Evolutionary conservation across 2,888 invertebrate genomes (phyloP).

Genomic region (Panorpa germanica): DNA sequence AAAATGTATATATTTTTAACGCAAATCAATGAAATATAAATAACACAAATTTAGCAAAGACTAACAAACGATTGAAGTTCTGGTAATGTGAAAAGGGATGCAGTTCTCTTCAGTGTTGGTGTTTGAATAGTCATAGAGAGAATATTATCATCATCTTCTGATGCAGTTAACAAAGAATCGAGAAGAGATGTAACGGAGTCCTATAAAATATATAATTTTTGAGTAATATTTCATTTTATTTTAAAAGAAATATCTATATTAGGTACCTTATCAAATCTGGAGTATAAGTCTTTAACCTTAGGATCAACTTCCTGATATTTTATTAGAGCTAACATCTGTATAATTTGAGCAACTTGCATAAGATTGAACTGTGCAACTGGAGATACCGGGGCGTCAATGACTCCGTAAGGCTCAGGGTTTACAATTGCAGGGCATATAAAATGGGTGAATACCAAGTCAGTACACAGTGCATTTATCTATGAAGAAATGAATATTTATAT

Average conservation of each 20-base stretch:
- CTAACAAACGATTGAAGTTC: no score
- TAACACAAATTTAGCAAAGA: no score
- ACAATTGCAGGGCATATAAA: conserved; percentile 94
- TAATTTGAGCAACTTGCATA: conserved; percentile 78
- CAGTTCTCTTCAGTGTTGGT: no score
- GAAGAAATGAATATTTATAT: conserved; percentile 12
- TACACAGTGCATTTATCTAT: conserved; percentile 47
- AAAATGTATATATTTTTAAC: no score
- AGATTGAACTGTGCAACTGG: conserved; percentile 79
- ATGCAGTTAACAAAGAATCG: conserved; percentile 43
- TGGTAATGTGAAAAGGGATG: no score
- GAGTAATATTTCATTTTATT: no score
- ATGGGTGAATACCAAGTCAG: conserved; percentile 81
- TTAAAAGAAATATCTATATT: no score
- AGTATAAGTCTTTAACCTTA: conserved; percentile 56
- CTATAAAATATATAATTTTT: no score
- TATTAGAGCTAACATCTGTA: conserved; percentile 77
- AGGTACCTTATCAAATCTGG: conserved; percentile 60
- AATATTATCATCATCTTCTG: no score
- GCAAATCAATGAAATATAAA: no score
- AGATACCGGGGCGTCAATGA: conserved; percentile 82
- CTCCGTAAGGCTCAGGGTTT: conserved; percentile 88
- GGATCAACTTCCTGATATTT: conserved; percentile 65
- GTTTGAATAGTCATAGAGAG: no score
- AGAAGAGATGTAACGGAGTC: conserved; percentile 61